Conservation (phyloP, 1,140 invertebrate species). For the Daktulosphaira vitifoliae region DNA sequence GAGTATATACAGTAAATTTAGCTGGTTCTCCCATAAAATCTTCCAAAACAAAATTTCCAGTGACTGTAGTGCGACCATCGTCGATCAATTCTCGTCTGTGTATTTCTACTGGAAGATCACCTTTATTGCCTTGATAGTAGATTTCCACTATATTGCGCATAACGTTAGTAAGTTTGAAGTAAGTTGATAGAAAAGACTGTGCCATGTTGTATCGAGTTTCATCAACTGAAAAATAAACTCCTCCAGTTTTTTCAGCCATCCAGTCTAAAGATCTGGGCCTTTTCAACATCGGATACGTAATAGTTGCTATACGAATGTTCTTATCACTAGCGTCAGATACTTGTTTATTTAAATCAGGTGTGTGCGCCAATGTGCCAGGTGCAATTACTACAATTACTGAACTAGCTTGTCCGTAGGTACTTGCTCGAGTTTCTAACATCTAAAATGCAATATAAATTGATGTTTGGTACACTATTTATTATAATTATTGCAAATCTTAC, state of each 20-base stretch:
- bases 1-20: constrained; percentile 46
- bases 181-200: constrained; percentile 46
- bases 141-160: constrained; percentile 46
- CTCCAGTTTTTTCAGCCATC: constrained; percentile 45
- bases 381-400: constrained; percentile 50
- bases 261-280: constrained; percentile 43
- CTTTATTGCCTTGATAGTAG: constrained; percentile 47
- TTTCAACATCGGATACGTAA: constrained; percentile 46
- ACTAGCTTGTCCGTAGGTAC: constrained; percentile 44
- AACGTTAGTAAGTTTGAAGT: constrained; percentile 48
- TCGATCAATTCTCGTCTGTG: constrained; percentile 45
- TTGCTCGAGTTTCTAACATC: constrained; percentile 46
- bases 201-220: constrained; percentile 48
- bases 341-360: constrained; percentile 36
- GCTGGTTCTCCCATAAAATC: constrained; percentile 45
- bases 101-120: constrained; percentile 48
- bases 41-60: constrained; percentile 47
- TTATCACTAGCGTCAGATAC: constrained; percentile 41
- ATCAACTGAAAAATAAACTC: constrained; percentile 45
- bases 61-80: constrained; percentile 44
- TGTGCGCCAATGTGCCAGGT: constrained; percentile 43
- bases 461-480: not conserved
- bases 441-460: constrained; percentile 36
- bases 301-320: constrained; percentile 45
- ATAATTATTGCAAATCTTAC: constrained; percentile 37